Evolutionary conservation across 2,113 vertebrate genomes (phyloP), one percentile per base, ranked within the genome.

Genomic region (Pampusana beccarii): DNA sequence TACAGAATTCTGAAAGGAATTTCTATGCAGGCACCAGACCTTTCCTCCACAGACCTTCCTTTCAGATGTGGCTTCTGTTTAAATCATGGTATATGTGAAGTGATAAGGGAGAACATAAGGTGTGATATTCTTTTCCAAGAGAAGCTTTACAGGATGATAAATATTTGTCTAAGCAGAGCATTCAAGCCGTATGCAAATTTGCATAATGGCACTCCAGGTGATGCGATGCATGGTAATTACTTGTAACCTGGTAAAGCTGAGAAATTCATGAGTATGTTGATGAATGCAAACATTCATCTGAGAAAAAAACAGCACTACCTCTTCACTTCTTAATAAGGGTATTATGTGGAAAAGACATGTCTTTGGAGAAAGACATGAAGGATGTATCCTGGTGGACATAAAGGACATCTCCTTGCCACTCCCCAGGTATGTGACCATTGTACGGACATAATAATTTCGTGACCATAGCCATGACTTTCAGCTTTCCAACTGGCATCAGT

Each of bases 161-260:
- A 98, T 98, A 98, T 98, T 98, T 98, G 96, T 91, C 91, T 97
- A 96, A 97, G 95, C 86, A 83, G 80, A 73, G 71, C 77, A 96
- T 97, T 94, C 94, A 94, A 97, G 93, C 91, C 95, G 90, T 93
- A 92, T 88, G 90, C 60, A 97, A 94, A 98, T 98, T 93, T 98
- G 88, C 96, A 97, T 98, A 98, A 97, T 97, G 78, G 93, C 90
- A 93, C 93, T 97, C 90, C 78, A 97, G 97, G 96, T 97, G 94
- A 97, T 92, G 92, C 1, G 38, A 95, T 0, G 78, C 94, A 87
- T 96, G 56, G 67, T 94, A 97, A 98, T 97, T 94, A 86, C 64
- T 92, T 79, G 34, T 90, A 97, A 91, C 70, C 74, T 56, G 84
- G 96, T 94, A 96, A 93, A 98, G 88, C 31, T 24, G 88, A 91